Percentiles rank a stretch among this genome's conserved stretches.
phyloP scores from a whole-genome alignment of 2,797 vertebrate species.

The Phalanger gymnotis region DNA sequence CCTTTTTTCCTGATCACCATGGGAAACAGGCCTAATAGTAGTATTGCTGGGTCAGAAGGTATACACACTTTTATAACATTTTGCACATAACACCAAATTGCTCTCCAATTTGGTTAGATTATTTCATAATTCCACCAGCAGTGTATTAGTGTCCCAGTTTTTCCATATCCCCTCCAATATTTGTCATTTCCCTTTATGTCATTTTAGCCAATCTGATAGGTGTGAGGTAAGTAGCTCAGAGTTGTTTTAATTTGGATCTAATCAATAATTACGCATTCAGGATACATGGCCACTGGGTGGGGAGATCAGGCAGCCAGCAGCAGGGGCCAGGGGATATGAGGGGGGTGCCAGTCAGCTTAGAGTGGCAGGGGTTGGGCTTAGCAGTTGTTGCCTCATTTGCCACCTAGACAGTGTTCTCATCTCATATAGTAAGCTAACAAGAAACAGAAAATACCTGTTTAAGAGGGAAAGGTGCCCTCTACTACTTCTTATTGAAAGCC shows the following conservation, averaged over 20 bases:
- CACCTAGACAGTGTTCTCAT: too few relatives aligned
- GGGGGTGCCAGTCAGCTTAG: neutral
- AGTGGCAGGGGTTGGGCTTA: neutral
- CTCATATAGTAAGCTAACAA: too few relatives aligned
- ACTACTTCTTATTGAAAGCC: neutral
- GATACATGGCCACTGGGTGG: neutral
- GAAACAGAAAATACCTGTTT: too few relatives aligned
- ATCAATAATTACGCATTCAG: neutral
- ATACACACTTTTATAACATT: neutral
- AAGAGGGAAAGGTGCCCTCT: neutral
- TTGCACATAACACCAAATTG: neutral
- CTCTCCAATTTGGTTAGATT: neutral
- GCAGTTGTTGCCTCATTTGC: too few relatives aligned
- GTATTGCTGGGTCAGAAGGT: neutral
- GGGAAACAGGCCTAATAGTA: neutral
- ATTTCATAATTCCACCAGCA: neutral
- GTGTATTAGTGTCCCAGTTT: neutral
- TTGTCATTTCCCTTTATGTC: neutral
- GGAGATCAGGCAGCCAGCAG: neutral
- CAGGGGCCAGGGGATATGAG: too few relatives aligned
- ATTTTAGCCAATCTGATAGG: neutral
- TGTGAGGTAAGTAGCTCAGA: neutral
- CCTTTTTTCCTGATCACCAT: neutral
- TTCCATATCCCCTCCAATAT: neutral
- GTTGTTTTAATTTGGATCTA: neutral